These are phyloP conservation scores for Geococcyx californianus DNA, from an alignment of 2,113 vertebrate species.

Conservation along the genomic window DNA sequence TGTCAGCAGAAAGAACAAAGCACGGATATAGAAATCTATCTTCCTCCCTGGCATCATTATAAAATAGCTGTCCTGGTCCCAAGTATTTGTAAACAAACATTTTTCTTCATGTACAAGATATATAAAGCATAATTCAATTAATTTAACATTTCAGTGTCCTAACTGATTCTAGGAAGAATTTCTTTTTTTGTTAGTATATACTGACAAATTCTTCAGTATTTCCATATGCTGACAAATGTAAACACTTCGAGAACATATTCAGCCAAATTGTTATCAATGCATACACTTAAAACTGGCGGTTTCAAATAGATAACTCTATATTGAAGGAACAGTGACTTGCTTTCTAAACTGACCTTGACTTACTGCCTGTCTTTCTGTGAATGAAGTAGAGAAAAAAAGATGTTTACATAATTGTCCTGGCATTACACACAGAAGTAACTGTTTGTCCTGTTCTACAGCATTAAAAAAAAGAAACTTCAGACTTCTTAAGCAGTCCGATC, in stretches of 20 bases:
- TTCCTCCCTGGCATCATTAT: not conserved
- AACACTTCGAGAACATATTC: not conserved
- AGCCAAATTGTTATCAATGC: not conserved
- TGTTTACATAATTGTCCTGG: slow-evolving; percentile 2
- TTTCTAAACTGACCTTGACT: not conserved
- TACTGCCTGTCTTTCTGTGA: not conserved
- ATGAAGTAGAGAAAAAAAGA: not conserved
- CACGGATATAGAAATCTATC: not conserved
- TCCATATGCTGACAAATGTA: not conserved
- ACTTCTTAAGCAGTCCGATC: not conserved
- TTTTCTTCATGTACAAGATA: not conserved
- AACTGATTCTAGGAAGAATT: not conserved
- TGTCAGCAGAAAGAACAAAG: not conserved
- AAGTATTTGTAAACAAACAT: not conserved
- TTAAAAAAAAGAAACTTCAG: not conserved
- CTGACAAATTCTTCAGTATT: not conserved
- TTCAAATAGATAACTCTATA: not conserved
- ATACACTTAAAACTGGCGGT: not conserved
- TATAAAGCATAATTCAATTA: not conserved
- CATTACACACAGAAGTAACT: not conserved
- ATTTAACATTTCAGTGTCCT: not conserved
- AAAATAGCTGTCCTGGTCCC: not conserved
- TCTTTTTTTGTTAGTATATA: not conserved
- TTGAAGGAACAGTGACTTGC: not conserved
- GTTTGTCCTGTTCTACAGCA: not conserved